phyloP scores from a whole-genome alignment of 2,113 vertebrate genomes.

The Syngnathus floridae region DNA sequence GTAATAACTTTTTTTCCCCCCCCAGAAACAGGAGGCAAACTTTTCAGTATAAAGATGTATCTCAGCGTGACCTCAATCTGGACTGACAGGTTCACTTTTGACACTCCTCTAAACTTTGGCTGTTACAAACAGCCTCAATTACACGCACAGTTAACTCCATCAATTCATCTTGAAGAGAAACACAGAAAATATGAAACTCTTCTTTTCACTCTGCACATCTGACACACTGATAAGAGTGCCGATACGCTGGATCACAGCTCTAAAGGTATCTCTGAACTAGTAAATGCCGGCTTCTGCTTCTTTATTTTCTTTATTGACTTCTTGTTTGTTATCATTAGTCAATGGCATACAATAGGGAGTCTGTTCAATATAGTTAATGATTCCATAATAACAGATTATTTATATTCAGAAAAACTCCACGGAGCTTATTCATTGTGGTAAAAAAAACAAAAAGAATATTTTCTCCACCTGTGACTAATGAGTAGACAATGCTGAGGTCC shows the following conservation, averaged over 20 bases:
- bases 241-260: background rate
- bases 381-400: background rate
- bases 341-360: constrained; percentile 9
- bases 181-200: background rate
- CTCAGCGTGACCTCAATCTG: background rate
- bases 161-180: background rate
- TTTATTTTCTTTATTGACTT: background rate
- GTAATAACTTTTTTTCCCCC: background rate
- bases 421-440: constrained; percentile 14
- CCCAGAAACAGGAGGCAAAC: background rate
- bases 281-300: background rate
- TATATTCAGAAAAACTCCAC: constrained; percentile 6
- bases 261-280: background rate
- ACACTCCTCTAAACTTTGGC: background rate
- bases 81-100: background rate
- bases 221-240: background rate
- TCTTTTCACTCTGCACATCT: background rate
- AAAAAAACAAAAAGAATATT: constrained; percentile 15
- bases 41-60: background rate
- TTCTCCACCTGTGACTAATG: constrained; percentile 8
- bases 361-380: constrained; percentile 9
- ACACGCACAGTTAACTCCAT: background rate
- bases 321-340: constrained; percentile 19
- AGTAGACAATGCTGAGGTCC: constrained; percentile 5
- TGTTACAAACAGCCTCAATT: background rate